These are phyloP conservation scores for Centroberyx gerrardi DNA, from an alignment of 2,797 vertebrate species.

Conservation along the genomic window DNA sequence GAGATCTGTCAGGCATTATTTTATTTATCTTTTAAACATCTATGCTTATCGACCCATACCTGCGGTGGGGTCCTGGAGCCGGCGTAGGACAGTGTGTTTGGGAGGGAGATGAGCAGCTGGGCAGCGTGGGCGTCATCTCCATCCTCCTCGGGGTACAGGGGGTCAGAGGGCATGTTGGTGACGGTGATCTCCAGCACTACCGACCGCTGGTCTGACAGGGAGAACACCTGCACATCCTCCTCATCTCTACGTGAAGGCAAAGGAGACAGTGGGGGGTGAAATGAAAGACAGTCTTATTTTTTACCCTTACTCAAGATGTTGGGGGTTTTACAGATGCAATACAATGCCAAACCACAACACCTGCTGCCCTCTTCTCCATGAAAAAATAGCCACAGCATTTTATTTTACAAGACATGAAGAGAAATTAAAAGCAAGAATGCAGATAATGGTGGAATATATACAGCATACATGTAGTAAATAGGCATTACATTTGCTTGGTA, in stretches of 20 bases:
- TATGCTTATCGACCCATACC: slow-evolving; percentile 40
- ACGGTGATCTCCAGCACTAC: slow-evolving; percentile 90
- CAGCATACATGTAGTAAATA: too few species aligned
- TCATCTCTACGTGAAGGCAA: slow-evolving; percentile 75
- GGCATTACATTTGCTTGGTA: not conserved
- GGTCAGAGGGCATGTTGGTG: slow-evolving; percentile 91
- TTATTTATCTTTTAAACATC: too few species aligned
- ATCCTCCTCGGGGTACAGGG: slow-evolving; percentile 82
- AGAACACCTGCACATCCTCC: slow-evolving; percentile 86
- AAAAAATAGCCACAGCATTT: not conserved
- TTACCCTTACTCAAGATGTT: not conserved
- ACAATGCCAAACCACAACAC: too few species aligned
- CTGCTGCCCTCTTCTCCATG: not conserved
- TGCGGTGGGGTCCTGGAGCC: slow-evolving; percentile 84
- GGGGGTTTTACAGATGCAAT: too few species aligned
- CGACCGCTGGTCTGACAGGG: slow-evolving; percentile 89
- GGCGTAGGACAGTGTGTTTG: slow-evolving; percentile 87
- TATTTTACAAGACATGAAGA: not conserved
- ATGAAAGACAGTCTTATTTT: not conserved
- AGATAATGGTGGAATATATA: too few species aligned
- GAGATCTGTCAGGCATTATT: too few species aligned
- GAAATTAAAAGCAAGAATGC: not conserved
- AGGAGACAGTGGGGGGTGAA: not conserved
- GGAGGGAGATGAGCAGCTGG: slow-evolving; percentile 88
- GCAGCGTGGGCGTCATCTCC: slow-evolving; percentile 95